These are phyloP conservation scores for Corvus moneduloides DNA, from an alignment of 2,113 vertebrate genomes.

Conservation along the genomic window DNA sequence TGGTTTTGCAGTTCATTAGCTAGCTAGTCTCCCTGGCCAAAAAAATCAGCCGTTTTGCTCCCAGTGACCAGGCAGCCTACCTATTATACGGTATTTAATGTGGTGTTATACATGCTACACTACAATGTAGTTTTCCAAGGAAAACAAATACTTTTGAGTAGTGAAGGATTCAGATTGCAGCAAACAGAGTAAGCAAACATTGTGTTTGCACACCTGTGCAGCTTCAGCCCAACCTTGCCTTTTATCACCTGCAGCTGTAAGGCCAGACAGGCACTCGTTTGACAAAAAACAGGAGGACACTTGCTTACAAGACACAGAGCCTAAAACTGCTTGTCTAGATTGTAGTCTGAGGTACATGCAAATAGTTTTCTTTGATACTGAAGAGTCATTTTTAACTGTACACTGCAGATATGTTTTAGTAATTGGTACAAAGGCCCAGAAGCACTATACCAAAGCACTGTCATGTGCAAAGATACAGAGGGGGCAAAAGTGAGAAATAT, in stretches of 20 bases:
- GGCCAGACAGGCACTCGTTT: neutral
- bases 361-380: neutral
- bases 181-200: neutral
- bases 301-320: neutral
- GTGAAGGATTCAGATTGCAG: slow-evolving; percentile 32
- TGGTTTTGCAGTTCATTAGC: neutral
- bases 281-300: neutral
- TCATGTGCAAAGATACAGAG: neutral
- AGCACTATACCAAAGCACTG: neutral
- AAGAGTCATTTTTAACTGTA: neutral
- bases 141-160: slow-evolving; percentile 30
- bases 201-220: slow-evolving; percentile 34
- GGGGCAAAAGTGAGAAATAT: rapidly evolving
- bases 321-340: neutral
- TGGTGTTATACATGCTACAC: neutral
- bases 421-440: neutral
- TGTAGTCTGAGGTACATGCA: neutral
- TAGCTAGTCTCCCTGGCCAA: neutral
- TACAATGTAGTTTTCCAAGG: neutral
- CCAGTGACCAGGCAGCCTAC: neutral
- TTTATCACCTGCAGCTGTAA: neutral
- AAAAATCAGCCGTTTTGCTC: neutral
- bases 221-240: neutral
- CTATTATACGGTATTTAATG: neutral
- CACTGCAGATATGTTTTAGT: neutral